Evolutionary conservation across 2,113 vertebrate species (phyloP).

Genomic region (Sorex fumeus): DNA sequence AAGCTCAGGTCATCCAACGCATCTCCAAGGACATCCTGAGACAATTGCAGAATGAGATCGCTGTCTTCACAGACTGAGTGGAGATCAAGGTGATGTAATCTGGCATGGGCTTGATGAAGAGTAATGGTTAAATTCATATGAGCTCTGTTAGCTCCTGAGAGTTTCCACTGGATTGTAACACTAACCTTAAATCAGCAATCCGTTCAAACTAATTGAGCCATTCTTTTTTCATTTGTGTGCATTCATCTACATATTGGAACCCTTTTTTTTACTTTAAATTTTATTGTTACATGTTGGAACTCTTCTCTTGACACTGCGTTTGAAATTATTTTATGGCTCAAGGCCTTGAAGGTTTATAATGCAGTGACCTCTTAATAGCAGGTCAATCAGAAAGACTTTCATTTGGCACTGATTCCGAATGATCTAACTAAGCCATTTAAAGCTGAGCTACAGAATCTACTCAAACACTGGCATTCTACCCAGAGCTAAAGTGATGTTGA

Average conservation of each 20-base stretch:
- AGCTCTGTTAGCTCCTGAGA: background rate
- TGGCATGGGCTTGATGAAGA: background rate
- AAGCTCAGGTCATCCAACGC: background rate
- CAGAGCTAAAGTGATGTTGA: slow-evolving; percentile 17
- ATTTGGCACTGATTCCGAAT: slow-evolving; percentile 73
- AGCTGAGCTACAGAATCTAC: slow-evolving; percentile 39
- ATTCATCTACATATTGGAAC: slow-evolving; percentile 62
- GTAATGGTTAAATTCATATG: background rate
- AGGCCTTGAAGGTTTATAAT: slow-evolving; percentile 72
- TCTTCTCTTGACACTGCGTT: slow-evolving; percentile 66
- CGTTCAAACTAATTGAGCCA: slow-evolving; percentile 58
- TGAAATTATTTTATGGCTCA: slow-evolving; percentile 73
- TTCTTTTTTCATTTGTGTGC: slow-evolving; percentile 65
- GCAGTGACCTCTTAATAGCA: slow-evolving; percentile 66
- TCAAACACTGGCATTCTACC: background rate
- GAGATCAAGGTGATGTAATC: background rate
- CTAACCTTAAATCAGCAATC: slow-evolving; percentile 55
- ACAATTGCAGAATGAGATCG: background rate
- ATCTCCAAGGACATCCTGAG: background rate
- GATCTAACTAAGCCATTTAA: slow-evolving; percentile 74
- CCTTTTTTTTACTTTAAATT: slow-evolving; percentile 72
- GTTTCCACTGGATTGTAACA: slow-evolving; percentile 42
- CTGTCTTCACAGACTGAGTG: background rate
- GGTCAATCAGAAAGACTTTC: slow-evolving; percentile 71
- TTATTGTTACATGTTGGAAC: slow-evolving; percentile 73